phyloP scores from a whole-genome alignment of 2,888 invertebrate species.

The Ischnus inquisitorius region DNA sequence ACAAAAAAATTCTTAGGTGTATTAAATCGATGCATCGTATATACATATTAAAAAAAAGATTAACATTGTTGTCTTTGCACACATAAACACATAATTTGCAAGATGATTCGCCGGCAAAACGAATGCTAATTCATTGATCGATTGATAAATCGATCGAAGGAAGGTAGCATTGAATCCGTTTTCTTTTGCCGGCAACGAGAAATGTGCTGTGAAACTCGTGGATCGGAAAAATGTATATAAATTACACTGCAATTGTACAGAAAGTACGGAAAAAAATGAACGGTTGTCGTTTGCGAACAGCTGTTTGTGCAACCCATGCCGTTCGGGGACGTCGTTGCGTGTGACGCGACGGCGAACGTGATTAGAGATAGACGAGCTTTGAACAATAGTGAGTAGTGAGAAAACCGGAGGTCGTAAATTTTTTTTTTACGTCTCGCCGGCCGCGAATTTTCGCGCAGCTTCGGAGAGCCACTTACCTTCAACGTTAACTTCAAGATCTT shows the following conservation, averaged over 20 bases:
- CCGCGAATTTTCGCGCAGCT: slow-evolving; percentile 1
- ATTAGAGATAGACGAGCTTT: slow-evolving; percentile 17
- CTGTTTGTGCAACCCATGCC: slow-evolving; percentile 50
- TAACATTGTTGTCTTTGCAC: slow-evolving; percentile 51
- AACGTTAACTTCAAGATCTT: slow-evolving; percentile 98
- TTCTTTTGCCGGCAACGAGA: neutral
- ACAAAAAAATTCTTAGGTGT: neutral
- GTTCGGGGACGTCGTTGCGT: slow-evolving; percentile 30
- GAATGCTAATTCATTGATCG: slow-evolving; percentile 20
- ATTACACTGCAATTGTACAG: slow-evolving; percentile 36
- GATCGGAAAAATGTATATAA: slow-evolving; percentile 37
- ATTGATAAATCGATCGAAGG: neutral
- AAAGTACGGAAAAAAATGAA: slow-evolving; percentile 33
- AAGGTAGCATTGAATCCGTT: slow-evolving; percentile 20
- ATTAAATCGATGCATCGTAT: neutral
- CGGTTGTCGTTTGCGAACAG: slow-evolving; percentile 36
- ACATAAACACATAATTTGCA: slow-evolving; percentile 53
- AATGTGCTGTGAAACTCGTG: slow-evolving; percentile 55
- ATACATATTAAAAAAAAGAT: slow-evolving; percentile 31
- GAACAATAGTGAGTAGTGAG: slow-evolving; percentile 25
- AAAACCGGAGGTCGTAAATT: slow-evolving; percentile 3
- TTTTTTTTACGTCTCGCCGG: slow-evolving; percentile 9
- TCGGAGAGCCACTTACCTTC: slow-evolving; percentile 91
- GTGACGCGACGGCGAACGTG: slow-evolving; percentile 53
- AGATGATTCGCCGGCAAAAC: slow-evolving; percentile 3